These are phyloP conservation scores for Achroia grisella DNA, from an alignment of 1,140 invertebrate species.

Conservation along the genomic window DNA sequence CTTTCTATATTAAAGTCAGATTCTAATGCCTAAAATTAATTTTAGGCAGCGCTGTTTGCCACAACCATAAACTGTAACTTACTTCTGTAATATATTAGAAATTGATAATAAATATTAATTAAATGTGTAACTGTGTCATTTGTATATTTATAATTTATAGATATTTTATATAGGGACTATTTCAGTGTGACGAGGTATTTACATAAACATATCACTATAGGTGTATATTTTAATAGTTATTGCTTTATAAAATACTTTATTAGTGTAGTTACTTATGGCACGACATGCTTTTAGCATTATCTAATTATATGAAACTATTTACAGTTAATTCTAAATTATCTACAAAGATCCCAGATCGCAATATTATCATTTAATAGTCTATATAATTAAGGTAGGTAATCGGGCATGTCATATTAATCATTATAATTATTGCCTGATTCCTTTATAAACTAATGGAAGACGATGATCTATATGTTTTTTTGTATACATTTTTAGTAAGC, in stretches of 20 bases:
- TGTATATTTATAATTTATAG: too few relatives aligned
- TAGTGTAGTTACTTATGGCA: constrained; percentile 64
- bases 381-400: background rate
- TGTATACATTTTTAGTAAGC: too few relatives aligned
- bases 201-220: too few relatives aligned
- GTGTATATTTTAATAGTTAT: constrained; percentile 5
- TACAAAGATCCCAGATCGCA: constrained; percentile 25
- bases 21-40: constrained; percentile 9
- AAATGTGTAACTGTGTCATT: too few relatives aligned
- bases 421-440: constrained; percentile 15
- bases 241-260: constrained; percentile 52
- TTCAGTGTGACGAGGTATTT: too few relatives aligned
- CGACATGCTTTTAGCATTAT: constrained; percentile 62
- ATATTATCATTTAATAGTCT: background rate
- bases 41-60: constrained; percentile 6
- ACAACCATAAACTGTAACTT: constrained; percentile 9
- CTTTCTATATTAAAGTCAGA: constrained; percentile 13
- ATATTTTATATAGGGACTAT: too few relatives aligned
- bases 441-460: constrained; percentile 46
- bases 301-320: constrained; percentile 10
- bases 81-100: too few relatives aligned
- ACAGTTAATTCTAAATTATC: constrained; percentile 28
- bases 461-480: constrained; percentile 8
- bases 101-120: background rate
- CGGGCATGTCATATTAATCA: constrained; percentile 20